Base-by-base conservation (phyloP, 2,113 vertebrate species). In the Mugil cephalus region DNA sequence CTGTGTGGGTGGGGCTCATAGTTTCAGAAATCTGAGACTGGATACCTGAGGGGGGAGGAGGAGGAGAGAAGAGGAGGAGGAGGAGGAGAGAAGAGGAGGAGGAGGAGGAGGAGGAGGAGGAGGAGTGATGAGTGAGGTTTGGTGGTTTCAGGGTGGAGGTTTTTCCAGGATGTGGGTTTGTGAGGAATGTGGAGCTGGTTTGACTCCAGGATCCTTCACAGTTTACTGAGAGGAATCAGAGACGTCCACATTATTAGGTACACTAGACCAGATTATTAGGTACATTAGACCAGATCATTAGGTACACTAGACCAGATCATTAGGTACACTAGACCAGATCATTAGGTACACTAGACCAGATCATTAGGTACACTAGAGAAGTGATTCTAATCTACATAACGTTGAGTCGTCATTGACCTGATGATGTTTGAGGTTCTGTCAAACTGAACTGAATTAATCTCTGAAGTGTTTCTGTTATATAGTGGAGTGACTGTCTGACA, bases 121-220 rank as follows among this genome's bases (percentile, higher is more conserved):
- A 1, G 1, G 12, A 10, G 38, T 7, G 21, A 7, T 10, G 58
- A 43, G 48, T 63, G 51, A 62, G 69, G 72, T 11, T 58, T 60
- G 47, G 79, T 51, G 80, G 74, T 72, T 84, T 65, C 54, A 61
- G 43, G 78, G 67, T 15, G 50, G 51, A 14, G 69, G 69, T 61
- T 67, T 61, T 81, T 76, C 74, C 88, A 92, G 92, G 90, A 93
- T 90, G 88, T 77, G 89, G 90, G 74, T 50, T 74, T 48, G 50
- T 64, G 55, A 86, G 91, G 92, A 93, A 93, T 91, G 92, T 74
- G 85, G 45, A 84, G 82, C 80, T 66, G 80, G 36, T 77, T 60
- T 90, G 90, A 82, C 83, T 58, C 40, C 12, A 42, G 79, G 74
- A 67, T 55, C 55, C 30, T 45, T 74, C 50, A 71, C 18, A n/a